Conservation (phyloP, 1,140 invertebrate genomes). For the Drosophila obscura region DNA sequence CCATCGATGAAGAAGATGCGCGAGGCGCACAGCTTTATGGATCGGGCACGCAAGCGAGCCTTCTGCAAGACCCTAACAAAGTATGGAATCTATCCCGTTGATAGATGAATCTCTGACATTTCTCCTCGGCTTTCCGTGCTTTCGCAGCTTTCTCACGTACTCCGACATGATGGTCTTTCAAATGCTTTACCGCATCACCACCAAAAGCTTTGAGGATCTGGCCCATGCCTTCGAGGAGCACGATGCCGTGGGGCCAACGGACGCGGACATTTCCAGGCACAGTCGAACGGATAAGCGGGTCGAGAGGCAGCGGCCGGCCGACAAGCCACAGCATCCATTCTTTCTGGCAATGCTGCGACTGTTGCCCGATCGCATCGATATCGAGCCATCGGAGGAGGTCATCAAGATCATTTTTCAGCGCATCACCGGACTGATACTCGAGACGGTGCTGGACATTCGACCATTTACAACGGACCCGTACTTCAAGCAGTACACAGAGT, state of each 20-base stretch:
- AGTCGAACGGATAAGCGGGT: slow-evolving; percentile 47
- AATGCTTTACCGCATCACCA: slow-evolving; percentile 68
- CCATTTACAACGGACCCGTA: slow-evolving; percentile 71
- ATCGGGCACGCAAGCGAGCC: slow-evolving; percentile 91
- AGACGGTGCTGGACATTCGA: slow-evolving; percentile 75
- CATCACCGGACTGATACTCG: slow-evolving; percentile 82
- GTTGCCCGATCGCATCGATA: slow-evolving; percentile 76
- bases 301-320: slow-evolving; percentile 53
- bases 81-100: slow-evolving; percentile 81
- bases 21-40: slow-evolving; percentile 91
- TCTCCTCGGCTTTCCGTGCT: neutral
- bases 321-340: slow-evolving; percentile 71
- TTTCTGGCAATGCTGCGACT: slow-evolving; percentile 74
- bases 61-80: slow-evolving; percentile 89
- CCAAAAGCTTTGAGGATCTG: slow-evolving; percentile 64
- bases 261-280: slow-evolving; percentile 45
- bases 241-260: slow-evolving; percentile 54
- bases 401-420: slow-evolving; percentile 76
- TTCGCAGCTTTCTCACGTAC: slow-evolving; percentile 61
- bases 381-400: slow-evolving; percentile 83
- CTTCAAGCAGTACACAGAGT: slow-evolving; percentile 77
- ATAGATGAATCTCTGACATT: no score
- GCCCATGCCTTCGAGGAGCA: slow-evolving; percentile 58
- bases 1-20: slow-evolving; percentile 85
- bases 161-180: slow-evolving; percentile 71